phyloP scores from a whole-genome alignment of 2,797 vertebrate genomes.

The Phoebastria nigripes region DNA sequence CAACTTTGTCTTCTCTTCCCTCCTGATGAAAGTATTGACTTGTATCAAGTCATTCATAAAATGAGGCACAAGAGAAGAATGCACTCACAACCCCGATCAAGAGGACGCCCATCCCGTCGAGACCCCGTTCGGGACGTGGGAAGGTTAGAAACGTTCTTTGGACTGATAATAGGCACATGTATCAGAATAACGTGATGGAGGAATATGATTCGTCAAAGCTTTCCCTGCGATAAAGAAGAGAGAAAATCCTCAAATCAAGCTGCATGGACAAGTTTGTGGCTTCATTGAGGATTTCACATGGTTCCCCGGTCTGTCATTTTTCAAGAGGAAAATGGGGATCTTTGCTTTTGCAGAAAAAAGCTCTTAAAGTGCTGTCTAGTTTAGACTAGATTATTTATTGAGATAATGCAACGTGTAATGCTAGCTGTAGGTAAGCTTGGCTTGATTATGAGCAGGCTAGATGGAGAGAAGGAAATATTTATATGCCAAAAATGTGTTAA shows the following conservation, averaged over 20 bases:
- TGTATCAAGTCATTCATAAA: slow-evolving; percentile 95
- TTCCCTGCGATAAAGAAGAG: slow-evolving; percentile 83
- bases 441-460: slow-evolving; percentile 74
- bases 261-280: slow-evolving; percentile 87
- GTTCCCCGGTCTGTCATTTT: slow-evolving; percentile 78
- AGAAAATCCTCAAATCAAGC: slow-evolving; percentile 89
- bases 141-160: slow-evolving; percentile 99
- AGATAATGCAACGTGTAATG: slow-evolving; percentile 64
- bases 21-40: slow-evolving; percentile 94
- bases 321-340: slow-evolving; percentile 81
- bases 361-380: slow-evolving; percentile 64
- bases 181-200: slow-evolving; percentile 88
- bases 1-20: slow-evolving; percentile 97
- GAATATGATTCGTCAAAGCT: slow-evolving; percentile 82
- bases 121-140: slow-evolving; percentile 91
- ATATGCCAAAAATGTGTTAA: slow-evolving; percentile 84
- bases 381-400: slow-evolving; percentile 70
- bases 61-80: slow-evolving; percentile 95
- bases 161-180: slow-evolving; percentile 90
- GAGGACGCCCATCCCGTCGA: slow-evolving; percentile 91
- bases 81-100: slow-evolving; percentile 91
- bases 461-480: slow-evolving; percentile 76
- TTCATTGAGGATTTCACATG: slow-evolving; percentile 87
- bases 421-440: slow-evolving; percentile 74
- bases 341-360: slow-evolving; percentile 76